Evolutionary conservation across 2,113 vertebrate species (phyloP).

Genomic region (Gallinago jamesoni): DNA sequence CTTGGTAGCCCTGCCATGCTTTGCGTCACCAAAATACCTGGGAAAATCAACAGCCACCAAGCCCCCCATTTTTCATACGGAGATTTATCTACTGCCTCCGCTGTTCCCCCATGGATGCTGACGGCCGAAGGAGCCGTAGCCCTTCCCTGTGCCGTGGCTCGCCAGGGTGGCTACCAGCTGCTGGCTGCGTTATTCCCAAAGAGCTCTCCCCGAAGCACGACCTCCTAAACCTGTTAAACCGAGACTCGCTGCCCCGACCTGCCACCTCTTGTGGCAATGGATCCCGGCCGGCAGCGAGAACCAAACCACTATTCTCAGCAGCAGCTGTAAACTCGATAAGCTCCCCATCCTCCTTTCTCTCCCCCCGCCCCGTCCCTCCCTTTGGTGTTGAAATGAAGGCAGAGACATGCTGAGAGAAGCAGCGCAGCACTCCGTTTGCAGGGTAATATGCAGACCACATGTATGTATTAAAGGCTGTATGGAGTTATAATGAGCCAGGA

Average conservation of each 20-base stretch:
- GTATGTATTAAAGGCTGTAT: constrained; percentile 39
- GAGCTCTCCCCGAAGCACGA: not conserved
- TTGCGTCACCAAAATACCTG: not conserved
- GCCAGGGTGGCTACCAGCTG: not conserved
- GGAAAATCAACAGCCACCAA: not conserved
- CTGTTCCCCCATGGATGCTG: not conserved
- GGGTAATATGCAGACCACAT: constrained; percentile 22
- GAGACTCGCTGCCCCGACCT: rapidly evolving
- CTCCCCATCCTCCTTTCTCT: constrained; percentile 11
- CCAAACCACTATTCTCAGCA: constrained; percentile 9
- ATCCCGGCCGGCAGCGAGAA: not conserved
- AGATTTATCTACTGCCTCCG: rapidly evolving
- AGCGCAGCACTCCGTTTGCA: not conserved
- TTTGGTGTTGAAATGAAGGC: constrained; percentile 15
- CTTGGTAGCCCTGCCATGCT: not conserved
- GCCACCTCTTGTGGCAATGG: constrained; percentile 2
- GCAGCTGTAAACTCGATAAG: constrained; percentile 41
- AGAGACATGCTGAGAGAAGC: constrained; percentile 18
- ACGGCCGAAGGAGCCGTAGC: not conserved
- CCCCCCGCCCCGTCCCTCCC: not conserved
- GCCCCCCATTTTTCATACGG: rapidly evolving
- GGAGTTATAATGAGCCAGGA: constrained; percentile 58
- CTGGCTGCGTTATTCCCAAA: not conserved
- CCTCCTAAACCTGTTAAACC: not conserved
- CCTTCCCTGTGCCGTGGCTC: rapidly evolving